Base-by-base conservation (phyloP, 2,888 invertebrate genomes). In the Xestia ashworthii region DNA sequence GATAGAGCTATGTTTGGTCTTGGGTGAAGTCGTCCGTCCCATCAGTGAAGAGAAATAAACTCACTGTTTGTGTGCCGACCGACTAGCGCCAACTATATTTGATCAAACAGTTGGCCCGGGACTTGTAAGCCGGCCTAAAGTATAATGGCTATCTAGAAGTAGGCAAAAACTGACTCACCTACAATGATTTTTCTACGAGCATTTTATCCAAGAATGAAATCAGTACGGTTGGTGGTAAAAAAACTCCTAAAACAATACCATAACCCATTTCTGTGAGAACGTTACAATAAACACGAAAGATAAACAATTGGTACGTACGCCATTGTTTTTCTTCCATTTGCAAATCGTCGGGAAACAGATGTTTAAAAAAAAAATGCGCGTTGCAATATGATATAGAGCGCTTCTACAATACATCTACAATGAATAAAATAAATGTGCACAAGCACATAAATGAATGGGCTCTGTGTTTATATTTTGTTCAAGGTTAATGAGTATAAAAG, bases 291-390 rank as follows among this genome's bases (percentile, higher is more conserved):
- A 72, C 64, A 38, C 64, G 70, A 66, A 72, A 75, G 64, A 64
- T 74, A 74, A 74, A 85, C 83, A 85, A 78, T 67, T 64, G 62
- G 66, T 65, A 50, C 32, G 66, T 65, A 50, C 32, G 72, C 71
- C 64, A 69, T 74, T 81, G 76, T 76, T 72, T 81, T 78, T 76
- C 72, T 81, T 76, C 64, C 69, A 84, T 84, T 84, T 70, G 71
- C 73, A 78, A 76, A 78, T 68, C 41, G 25, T 70, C 48, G 50
- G 66, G 14, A 78, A 72, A 58, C 55, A 74, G 50, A 48, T 50
- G 50, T 67, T 78, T 72, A 25, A 67, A 69, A 72, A 82, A 78
- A 53, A 44, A 60, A 65, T 25, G 12, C 11, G 5, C 5, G 9
- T 53, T 48, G 22, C 16, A 62, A 46, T 48, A 58, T 62, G 38